Conservation (phyloP, 2,888 invertebrate species). For the Ectropis crepuscularia region DNA sequence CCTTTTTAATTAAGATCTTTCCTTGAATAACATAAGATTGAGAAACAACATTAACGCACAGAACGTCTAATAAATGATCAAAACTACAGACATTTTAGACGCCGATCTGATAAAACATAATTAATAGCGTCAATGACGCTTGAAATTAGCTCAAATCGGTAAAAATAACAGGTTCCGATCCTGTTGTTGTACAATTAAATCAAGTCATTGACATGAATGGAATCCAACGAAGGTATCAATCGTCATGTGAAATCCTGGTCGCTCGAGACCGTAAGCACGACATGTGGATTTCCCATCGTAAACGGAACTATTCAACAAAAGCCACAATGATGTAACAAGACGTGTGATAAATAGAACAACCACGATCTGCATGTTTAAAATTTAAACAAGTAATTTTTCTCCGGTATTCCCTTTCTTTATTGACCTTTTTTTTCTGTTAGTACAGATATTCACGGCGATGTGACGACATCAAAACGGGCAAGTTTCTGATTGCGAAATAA, state of each 20-base stretch:
- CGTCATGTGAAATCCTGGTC: constrained; percentile 49
- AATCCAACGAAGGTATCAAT: constrained; percentile 38
- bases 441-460: constrained; percentile 38
- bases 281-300: constrained; percentile 61
- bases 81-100: neutral
- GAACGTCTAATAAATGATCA: constrained; percentile 2
- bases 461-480: constrained; percentile 57
- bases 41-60: constrained; percentile 16
- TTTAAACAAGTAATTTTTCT: constrained; percentile 13
- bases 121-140: constrained; percentile 13
- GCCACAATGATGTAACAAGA: constrained; percentile 55
- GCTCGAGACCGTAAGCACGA: constrained; percentile 41
- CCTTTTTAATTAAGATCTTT: constrained; percentile 9
- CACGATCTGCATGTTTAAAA: constrained; percentile 16
- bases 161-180: constrained; percentile 26
- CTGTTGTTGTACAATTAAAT: constrained; percentile 24
- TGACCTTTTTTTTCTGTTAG: constrained; percentile 26
- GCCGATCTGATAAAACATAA: constrained; percentile 13
- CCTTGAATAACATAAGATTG: constrained; percentile 19
- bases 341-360: constrained; percentile 38
- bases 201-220: constrained; percentile 51
- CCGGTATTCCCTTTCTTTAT: constrained; percentile 29
- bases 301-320: constrained; percentile 63
- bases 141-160: constrained; percentile 19
- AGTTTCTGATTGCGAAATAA: constrained; percentile 66